Evolutionary conservation across 2,113 vertebrate genomes (phyloP).

Genomic region (Clinocottus analis): DNA sequence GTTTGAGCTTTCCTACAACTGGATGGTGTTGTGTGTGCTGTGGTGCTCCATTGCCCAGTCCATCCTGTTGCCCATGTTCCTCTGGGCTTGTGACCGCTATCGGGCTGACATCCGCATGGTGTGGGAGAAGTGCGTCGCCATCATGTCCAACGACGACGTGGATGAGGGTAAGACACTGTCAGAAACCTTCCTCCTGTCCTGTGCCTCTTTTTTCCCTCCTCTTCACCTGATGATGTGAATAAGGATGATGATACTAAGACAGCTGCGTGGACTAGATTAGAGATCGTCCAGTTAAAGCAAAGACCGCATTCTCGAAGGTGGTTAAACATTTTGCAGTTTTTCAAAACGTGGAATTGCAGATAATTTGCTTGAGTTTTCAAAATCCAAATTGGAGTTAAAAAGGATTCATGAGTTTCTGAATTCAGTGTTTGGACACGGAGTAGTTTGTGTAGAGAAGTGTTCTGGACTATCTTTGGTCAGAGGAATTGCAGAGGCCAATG

Average conservation of each 20-base stretch:
- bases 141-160: conserved; percentile 90
- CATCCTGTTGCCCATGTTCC: conserved; percentile 90
- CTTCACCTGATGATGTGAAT: conserved; percentile 45
- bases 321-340: neutral
- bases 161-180: conserved; percentile 85
- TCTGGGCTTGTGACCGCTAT: conserved; percentile 94
- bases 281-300: conserved; percentile 9
- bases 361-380: neutral
- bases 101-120: conserved; percentile 89
- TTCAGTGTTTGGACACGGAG: neutral
- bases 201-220: conserved; percentile 35
- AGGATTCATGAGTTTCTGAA: neutral
- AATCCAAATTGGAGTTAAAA: neutral
- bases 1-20: conserved; percentile 87
- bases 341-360: conserved; percentile 1
- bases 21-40: conserved; percentile 93
- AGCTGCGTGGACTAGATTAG: neutral
- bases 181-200: conserved; percentile 16
- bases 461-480: conserved; percentile 34
- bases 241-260: conserved; percentile 32
- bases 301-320: neutral
- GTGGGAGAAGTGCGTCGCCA: conserved; percentile 92
- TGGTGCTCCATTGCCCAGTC: conserved; percentile 95
- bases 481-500: conserved; percentile 27
- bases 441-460: conserved; percentile 1